Evolutionary conservation across 2,797 vertebrate genomes (phyloP), one percentile per base, ranked within the genome.

Genomic region (Rhinogobio ventralis): DNA sequence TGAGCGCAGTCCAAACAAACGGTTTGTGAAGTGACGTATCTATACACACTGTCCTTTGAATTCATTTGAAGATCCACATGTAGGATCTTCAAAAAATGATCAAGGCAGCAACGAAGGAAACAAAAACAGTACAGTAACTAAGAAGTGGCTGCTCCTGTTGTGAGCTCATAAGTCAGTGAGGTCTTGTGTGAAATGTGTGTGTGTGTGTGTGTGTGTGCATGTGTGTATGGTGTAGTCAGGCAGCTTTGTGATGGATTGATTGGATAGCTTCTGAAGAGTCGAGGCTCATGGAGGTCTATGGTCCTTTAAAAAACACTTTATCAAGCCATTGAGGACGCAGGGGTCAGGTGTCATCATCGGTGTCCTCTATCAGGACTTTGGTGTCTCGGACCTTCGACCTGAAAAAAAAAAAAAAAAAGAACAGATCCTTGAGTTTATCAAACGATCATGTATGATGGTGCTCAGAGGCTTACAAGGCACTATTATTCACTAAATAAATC

Each of bases 301-400:
- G 83, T 81, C 94, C 92, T 87, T 93, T 94, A 91, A 92, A 93
- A 79, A 94, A 85, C 91, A 94, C 92, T 89, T 94, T 92, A 68
- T 78, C 42, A 93, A 94, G 92, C 94, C 94, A 91, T 89, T 88
- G 89, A 51, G 88, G 95, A 94, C 91, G 93, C 93, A 93, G 91
- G 96, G 97, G 97, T 97, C 97, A 98, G 91, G 94, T 96, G 95
- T 99, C 98, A 0, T 97, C 97, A 0, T 98, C 97, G 0, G 97
- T 99, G 95, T 99, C 98, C 91, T 99, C 98, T 85, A 99, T 99
- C 93, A 99, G 92, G 82, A 99, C 96, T 90, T 98, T 99, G 89
- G 96, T 98, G 95, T 99, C 98, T 85, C 95, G 96, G 88, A 95
- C 94, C 94, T 97, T 99, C 86, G 97, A 98, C 91, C 98, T 99